A percentile compares a stretch with the other conserved stretches of the same genome.
These are phyloP conservation scores for Acholoe squamosa DNA, from an alignment of 2,888 invertebrate genomes.

Conservation along the genomic window DNA sequence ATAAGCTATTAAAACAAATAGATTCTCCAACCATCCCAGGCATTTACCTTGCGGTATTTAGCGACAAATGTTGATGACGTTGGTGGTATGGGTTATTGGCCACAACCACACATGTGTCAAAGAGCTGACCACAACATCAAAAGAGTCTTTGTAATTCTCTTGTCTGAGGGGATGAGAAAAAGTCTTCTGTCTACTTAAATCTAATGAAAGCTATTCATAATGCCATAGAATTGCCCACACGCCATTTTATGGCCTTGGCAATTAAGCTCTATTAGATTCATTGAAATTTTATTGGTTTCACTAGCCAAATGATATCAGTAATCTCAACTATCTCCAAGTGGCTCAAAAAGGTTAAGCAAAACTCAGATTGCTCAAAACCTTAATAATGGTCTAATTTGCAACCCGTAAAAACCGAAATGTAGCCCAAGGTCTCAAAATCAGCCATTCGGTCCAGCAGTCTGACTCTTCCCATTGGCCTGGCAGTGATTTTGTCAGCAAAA, in stretches of 20 bases:
- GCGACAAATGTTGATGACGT: neutral
- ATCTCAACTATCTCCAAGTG: neutral
- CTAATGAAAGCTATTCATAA: neutral
- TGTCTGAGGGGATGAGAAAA: neutral
- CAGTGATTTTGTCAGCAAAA: too few species aligned
- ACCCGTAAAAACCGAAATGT: too few species aligned
- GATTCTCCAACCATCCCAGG: neutral
- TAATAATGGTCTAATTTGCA: too few species aligned
- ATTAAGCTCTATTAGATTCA: neutral
- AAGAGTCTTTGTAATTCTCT: neutral
- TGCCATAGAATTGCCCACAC: neutral
- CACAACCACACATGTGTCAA: neutral
- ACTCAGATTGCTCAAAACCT: too few species aligned
- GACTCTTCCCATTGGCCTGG: too few species aligned
- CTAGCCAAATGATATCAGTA: neutral
- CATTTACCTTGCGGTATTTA: neutral
- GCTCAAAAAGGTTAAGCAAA: too few species aligned
- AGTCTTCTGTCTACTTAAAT: neutral
- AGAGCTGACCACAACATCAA: neutral
- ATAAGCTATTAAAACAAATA: constrained; percentile 11
- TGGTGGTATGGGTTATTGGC: constrained; percentile 21
- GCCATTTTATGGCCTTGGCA: neutral
- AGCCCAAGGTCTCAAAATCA: too few species aligned
- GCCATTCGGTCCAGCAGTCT: too few species aligned
- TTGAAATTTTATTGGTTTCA: neutral